Base-by-base conservation (phyloP, 2,797 vertebrate species). In the Thamnophis elegans region DNA sequence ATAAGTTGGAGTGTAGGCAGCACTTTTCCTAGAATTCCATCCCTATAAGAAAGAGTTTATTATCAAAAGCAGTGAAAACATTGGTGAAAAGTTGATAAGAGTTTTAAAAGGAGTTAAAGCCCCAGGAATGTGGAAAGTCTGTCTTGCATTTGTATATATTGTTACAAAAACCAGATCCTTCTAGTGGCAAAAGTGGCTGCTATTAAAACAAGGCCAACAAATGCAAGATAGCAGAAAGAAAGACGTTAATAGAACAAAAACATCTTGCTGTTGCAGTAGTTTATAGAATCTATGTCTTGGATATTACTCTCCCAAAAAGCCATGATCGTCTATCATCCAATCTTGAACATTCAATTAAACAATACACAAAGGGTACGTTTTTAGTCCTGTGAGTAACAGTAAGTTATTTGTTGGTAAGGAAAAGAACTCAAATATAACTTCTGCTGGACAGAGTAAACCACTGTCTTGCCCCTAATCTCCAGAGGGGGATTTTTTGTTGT, bases 1-100 rank as follows among this genome's bases (percentile, higher is more conserved):
- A 28, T 65, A 78, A 51, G 25, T 42, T 88, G 28, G 65, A 90
- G 22, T 28, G 14, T 53, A n/a, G 58, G 78, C 78, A 53, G 11
- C 42, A 89, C 18, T 90, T 25, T 59, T n/a, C 11, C 3, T 78
- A 32, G 26, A 53, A 47, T 47, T 0, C 0, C 16, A 4, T 13
- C 0, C 0, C 32, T 92, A 60, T 3, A 82, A 16, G 36, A 0
- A 12, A 89, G 53, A 59, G 25, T 25, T 47, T 18, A 36, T 92
- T 59, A 53, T 36, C 68, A 92, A 92, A 87, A 32, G 73, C 55
- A 56, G 2, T 18, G 26, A 89, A 14, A 26, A 60, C 53, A 87
- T 22, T 56, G 86, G 54, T 54, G 18, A 82, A 82, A 93, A 90
- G 16, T 32, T 60, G 32, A 26, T n/a, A 59, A 82, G 47, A n/a